These are phyloP conservation scores for Diloba caeruleocephala DNA, from an alignment of 2,888 invertebrate genomes.

Conservation along the genomic window DNA sequence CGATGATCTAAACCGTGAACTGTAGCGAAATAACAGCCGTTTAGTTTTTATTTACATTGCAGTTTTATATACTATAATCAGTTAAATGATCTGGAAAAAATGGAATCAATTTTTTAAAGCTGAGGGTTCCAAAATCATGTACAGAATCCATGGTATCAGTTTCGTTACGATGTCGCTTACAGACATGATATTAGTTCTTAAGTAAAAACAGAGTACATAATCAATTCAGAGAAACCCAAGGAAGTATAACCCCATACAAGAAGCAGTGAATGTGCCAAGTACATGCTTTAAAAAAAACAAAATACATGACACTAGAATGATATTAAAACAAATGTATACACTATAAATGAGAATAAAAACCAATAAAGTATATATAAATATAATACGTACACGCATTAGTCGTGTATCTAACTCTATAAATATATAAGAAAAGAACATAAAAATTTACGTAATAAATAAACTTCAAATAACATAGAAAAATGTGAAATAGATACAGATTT, in stretches of 20 bases:
- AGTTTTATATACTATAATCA: too few relatives aligned
- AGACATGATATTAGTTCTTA: too few relatives aligned
- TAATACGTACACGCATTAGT: constrained; percentile 63
- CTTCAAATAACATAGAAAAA: constrained; percentile 28
- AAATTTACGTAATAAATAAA: constrained; percentile 41
- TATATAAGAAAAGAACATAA: constrained; percentile 51
- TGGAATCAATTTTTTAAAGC: too few relatives aligned
- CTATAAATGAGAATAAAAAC: constrained; percentile 12
- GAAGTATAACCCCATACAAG: background rate
- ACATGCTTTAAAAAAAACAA: constrained; percentile 53
- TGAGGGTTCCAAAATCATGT: too few relatives aligned
- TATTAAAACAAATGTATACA: constrained; percentile 14
- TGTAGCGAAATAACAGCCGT: too few relatives aligned
- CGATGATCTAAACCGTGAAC: too few relatives aligned
- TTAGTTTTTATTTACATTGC: too few relatives aligned
- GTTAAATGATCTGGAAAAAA: too few relatives aligned
- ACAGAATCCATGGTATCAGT: too few relatives aligned
- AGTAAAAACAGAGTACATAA: background rate
- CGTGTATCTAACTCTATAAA: constrained; percentile 66
- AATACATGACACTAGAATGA: constrained; percentile 38
- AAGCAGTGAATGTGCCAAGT: constrained; percentile 75
- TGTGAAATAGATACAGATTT: constrained; percentile 20
- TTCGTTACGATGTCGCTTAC: too few relatives aligned
- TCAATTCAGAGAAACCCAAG: constrained; percentile 1
- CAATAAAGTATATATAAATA: constrained; percentile 42